These are phyloP conservation scores for Synanceia verrucosa DNA, from an alignment of 2,797 vertebrate genomes.

Conservation along the genomic window DNA sequence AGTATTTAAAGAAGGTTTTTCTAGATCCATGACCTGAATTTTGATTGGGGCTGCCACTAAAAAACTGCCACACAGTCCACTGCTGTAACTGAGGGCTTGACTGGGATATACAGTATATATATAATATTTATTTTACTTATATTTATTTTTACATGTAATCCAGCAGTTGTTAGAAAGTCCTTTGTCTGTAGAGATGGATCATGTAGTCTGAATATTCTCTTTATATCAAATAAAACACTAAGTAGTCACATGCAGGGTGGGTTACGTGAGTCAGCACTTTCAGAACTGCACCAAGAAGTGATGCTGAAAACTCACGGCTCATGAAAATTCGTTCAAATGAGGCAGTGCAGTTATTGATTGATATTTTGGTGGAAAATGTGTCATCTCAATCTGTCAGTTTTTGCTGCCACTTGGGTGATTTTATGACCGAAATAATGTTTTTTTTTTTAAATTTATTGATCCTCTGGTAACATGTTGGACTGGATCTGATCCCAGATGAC, in stretches of 20 bases:
- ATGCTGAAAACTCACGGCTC: too few relatives aligned
- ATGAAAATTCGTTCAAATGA: not conserved
- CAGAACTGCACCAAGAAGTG: not conserved
- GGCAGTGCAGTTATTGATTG: not conserved
- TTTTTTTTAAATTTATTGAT: too few relatives aligned
- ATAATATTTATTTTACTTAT: too few relatives aligned
- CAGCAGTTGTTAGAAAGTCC: constrained; percentile 11
- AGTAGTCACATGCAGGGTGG: not conserved
- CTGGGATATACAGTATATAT: too few relatives aligned
- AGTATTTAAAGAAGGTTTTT: not conserved
- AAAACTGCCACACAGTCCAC: not conserved
- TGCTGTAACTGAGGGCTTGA: not conserved
- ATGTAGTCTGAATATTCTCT: not conserved
- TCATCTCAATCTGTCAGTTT: not conserved
- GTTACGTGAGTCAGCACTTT: not conserved
- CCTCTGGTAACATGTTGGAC: too few relatives aligned
- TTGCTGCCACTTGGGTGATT: not conserved
- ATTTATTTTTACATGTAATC: constrained; percentile 15
- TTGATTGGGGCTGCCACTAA: not conserved
- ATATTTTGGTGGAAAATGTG: not conserved
- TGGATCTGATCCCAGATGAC: too few relatives aligned
- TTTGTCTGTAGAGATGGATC: constrained; percentile 4
- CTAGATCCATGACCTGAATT: not conserved
- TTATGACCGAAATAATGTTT: too few relatives aligned
- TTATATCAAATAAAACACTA: constrained; percentile 2